Conservation (phyloP, 2,888 invertebrate genomes). For the Lithodes maja region DNA sequence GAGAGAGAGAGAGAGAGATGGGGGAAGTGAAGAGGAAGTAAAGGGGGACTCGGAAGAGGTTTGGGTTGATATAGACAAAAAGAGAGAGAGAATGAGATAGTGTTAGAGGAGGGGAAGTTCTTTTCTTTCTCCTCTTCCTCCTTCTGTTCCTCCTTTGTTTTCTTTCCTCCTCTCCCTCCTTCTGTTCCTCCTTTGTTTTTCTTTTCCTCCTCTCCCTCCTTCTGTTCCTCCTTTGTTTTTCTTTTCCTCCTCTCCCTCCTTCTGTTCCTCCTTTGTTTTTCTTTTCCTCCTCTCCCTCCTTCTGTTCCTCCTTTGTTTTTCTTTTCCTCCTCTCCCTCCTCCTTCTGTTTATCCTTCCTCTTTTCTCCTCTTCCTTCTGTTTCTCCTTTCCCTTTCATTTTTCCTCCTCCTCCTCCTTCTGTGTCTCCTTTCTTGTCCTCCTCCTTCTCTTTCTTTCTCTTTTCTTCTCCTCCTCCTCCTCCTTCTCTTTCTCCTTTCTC, state of each 20-base stretch:
- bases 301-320: background rate
- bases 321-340: background rate
- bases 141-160: background rate
- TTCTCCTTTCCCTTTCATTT: background rate
- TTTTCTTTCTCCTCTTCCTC: background rate
- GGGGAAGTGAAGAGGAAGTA: too few species aligned
- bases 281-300: background rate
- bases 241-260: background rate
- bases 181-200: too few species aligned
- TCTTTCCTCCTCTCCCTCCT: background rate
- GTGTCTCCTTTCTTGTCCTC: background rate
- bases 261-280: conserved; percentile 8
- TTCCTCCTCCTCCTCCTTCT: background rate
- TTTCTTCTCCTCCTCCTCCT: background rate
- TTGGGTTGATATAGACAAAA: background rate
- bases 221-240: too few species aligned
- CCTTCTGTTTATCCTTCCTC: background rate
- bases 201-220: background rate
- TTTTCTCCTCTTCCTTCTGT: background rate
- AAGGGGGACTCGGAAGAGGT: background rate
- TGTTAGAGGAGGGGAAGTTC: background rate
- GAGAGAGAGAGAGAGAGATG: too few species aligned
- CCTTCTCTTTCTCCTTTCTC: background rate
- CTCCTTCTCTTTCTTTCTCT: background rate
- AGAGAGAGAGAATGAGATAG: too few species aligned